These are phyloP conservation scores for Falcunculus frontatus DNA, from an alignment of 2,113 vertebrate genomes.

Conservation along the genomic window DNA sequence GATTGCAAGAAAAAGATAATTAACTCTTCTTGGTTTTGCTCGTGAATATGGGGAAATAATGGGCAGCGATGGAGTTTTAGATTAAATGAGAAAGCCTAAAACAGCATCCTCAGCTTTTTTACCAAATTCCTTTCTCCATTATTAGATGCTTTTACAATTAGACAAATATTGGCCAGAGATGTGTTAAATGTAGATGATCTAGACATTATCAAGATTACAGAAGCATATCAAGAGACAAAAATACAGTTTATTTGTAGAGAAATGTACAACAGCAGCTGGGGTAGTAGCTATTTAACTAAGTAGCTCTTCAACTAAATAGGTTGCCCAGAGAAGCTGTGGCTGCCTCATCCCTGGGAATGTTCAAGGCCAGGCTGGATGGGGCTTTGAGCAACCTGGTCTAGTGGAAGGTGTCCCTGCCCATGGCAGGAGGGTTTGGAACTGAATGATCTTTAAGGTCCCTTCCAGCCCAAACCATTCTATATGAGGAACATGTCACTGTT, in stretches of 20 bases:
- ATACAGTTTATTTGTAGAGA: not conserved
- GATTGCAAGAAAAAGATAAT: not conserved
- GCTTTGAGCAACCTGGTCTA: not conserved
- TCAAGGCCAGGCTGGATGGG: not conserved
- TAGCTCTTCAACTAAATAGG: no score
- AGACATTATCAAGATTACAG: not conserved
- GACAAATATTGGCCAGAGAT: not conserved
- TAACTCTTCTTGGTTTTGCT: not conserved
- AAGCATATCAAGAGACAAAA: not conserved
- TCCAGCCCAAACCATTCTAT: not conserved
- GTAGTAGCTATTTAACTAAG: not conserved
- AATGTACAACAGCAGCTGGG: not conserved
- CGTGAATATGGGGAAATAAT: not conserved
- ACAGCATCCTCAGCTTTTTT: no score
- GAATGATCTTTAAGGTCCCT: not conserved
- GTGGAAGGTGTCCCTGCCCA: not conserved
- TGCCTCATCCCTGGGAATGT: not conserved
- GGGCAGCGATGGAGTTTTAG: not conserved
- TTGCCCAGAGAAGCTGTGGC: not conserved
- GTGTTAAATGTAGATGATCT: not conserved
- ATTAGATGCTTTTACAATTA: not conserved
- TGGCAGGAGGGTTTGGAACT: not conserved
- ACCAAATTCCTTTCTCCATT: no score
- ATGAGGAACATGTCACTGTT: not conserved
- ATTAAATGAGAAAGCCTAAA: not conserved